Percentiles rank a stretch among this genome's conserved stretches.
These are phyloP conservation scores for Rhagonycha fulva DNA, from an alignment of 2,888 invertebrate species.

Conservation along the genomic window DNA sequence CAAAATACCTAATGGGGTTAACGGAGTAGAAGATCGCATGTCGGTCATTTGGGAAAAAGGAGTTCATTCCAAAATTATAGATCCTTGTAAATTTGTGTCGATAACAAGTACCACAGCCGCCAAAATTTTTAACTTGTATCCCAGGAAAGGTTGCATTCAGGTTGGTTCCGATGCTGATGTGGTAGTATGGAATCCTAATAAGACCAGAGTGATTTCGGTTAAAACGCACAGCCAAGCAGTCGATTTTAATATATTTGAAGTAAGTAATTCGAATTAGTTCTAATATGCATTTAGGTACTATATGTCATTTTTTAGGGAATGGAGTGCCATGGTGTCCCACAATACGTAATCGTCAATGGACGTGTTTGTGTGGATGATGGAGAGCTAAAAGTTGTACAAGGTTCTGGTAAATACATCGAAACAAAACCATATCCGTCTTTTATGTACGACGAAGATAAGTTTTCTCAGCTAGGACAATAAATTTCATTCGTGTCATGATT, in stretches of 20 bases:
- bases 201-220: slow-evolving; percentile 81
- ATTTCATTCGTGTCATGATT: background rate
- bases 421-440: slow-evolving; percentile 64
- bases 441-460: background rate
- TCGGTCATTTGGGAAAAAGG: slow-evolving; percentile 93
- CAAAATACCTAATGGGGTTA: slow-evolving; percentile 92
- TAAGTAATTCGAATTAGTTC: slow-evolving; percentile 38
- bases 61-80: slow-evolving; percentile 82
- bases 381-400: slow-evolving; percentile 79
- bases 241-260: slow-evolving; percentile 95
- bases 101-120: slow-evolving; percentile 92
- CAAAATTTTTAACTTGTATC: slow-evolving; percentile 92
- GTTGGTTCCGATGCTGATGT: slow-evolving; percentile 92
- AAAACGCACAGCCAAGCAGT: slow-evolving; percentile 85
- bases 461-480: background rate
- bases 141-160: slow-evolving; percentile 86
- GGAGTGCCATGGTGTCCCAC: slow-evolving; percentile 83
- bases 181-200: slow-evolving; percentile 89
- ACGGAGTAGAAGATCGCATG: slow-evolving; percentile 94
- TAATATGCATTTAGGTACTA: background rate
- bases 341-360: slow-evolving; percentile 85
- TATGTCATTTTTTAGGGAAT: slow-evolving; percentile 64
- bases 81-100: slow-evolving; percentile 88
- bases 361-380: slow-evolving; percentile 87
- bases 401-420: slow-evolving; percentile 81